phyloP scores from a whole-genome alignment of 1,140 invertebrate genomes.

The Panagrolaimus sp. region DNA sequence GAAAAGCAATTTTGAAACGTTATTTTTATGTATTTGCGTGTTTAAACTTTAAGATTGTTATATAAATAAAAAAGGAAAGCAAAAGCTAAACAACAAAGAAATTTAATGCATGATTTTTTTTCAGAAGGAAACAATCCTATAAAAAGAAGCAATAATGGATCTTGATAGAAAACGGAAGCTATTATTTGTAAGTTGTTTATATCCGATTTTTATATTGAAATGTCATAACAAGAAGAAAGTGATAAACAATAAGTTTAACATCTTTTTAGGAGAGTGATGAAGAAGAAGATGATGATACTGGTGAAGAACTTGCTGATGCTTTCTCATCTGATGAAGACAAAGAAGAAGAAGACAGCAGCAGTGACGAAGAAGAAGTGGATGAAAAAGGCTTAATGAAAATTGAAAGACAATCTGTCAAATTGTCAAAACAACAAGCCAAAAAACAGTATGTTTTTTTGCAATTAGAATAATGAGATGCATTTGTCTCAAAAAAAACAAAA shows the following conservation, averaged over 20 bases:
- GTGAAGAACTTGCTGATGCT: background rate
- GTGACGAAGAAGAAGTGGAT: constrained; percentile 21
- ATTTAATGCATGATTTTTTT: too few species aligned
- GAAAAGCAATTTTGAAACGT: too few species aligned
- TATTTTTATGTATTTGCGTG: too few species aligned
- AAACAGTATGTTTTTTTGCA: constrained; percentile 63
- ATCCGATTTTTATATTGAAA: too few species aligned
- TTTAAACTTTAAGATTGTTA: too few species aligned
- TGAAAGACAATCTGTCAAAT: constrained; percentile 75
- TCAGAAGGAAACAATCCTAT: too few species aligned
- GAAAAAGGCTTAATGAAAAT: constrained; percentile 69
- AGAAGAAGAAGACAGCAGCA: background rate
- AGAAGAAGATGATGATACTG: background rate
- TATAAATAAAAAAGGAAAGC: too few species aligned
- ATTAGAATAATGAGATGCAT: constrained; percentile 5
- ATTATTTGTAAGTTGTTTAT: too few species aligned
- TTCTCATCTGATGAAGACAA: constrained; percentile 2
- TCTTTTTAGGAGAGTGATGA: background rate
- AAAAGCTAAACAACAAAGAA: too few species aligned
- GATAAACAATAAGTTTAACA: background rate
- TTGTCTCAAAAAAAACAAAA: background rate
- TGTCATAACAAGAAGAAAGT: too few species aligned
- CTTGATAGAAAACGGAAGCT: too few species aligned
- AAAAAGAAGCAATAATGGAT: too few species aligned
- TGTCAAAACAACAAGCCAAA: constrained; percentile 71